Base-by-base conservation (phyloP, 1,140 invertebrate species). In the Helicoverpa zea region DNA sequence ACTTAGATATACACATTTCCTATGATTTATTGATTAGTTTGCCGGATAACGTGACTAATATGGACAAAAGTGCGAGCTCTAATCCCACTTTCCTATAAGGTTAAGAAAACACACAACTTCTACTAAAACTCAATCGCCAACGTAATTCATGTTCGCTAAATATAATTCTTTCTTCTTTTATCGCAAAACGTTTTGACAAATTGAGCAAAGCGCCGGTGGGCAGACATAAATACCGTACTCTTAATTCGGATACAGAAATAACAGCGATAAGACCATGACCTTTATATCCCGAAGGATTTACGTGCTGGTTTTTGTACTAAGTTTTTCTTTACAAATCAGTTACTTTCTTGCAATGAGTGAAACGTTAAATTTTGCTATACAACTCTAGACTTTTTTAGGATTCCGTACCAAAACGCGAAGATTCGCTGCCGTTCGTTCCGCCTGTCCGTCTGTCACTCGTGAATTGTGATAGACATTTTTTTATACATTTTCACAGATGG, bases 101-200 rank as follows among this genome's bases (percentile, higher is more conserved):
- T 64, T 30, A 14, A 13, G 35, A 16, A 18, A 47, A 43, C 10
- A 66, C 16, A 4, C 43, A 47, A 18, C 14, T 9, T 66, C 63
- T 16, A 66, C 35, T 9, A 10, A 64, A 66, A 66, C n/a, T 47
- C 43, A 18, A 66, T n/a, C 35, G 35, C 63, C 43, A 12, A 49
- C 63, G 30, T 7, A 16, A 66, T 49, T 49, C 5, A 12, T 12
- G 43, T 66, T 43, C 47, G 14, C 43, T 16, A 66, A 49, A 66
- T 49, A 64, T 64, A 64, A 64, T 43, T 3, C n/a, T 43, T 64
- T 16, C n/a, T 64, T 16, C n/a, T 64, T 66, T 18, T 66, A 49
- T 49, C 16, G 63, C 63, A 66, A 66, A 66, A 66, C 16, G 63
- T 47, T 66, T 49, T 49, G 63, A 47, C 63, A 66, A 66, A 66